Percentiles rank a stretch among this genome's conserved stretches.
Conservation (phyloP, 2,113 vertebrate genomes). For the Prochilodus magdalenae region DNA sequence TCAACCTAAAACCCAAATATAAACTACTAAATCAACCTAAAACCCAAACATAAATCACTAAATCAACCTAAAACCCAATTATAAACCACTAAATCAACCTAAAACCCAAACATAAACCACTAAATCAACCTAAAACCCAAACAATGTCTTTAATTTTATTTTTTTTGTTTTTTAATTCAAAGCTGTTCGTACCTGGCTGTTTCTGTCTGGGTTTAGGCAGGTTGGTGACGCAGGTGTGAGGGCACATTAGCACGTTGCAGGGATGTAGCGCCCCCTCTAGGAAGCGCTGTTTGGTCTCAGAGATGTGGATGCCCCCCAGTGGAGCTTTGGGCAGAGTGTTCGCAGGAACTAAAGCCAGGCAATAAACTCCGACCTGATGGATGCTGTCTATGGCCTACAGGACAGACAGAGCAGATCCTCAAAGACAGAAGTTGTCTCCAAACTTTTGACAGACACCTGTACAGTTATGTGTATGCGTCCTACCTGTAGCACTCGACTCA, state of each 20-base stretch:
- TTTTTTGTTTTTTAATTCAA: too few species aligned
- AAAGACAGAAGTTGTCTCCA: background rate
- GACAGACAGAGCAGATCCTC: background rate
- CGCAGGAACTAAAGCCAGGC: conserved; percentile 94
- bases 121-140: too few species aligned
- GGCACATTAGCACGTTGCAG: conserved; percentile 95
- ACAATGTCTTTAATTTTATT: too few species aligned
- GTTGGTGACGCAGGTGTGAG: conserved; percentile 96
- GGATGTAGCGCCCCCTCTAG: conserved; percentile 92
- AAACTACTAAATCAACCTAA: too few species aligned
- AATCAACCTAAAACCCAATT: too few species aligned
- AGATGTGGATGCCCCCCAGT: conserved; percentile 93
- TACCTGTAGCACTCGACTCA: conserved; percentile 97
- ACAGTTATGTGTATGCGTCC: conserved; percentile 17
- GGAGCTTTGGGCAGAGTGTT: conserved; percentile 96
- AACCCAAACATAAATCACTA: too few species aligned
- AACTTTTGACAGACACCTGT: too few species aligned
- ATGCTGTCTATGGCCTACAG: conserved; percentile 94
- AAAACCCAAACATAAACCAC: background rate
- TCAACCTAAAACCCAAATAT: too few species aligned
- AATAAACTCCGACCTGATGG: conserved; percentile 96
- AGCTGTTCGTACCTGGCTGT: conserved; percentile 84
- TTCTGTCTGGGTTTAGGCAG: conserved; percentile 95
- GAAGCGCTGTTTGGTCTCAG: conserved; percentile 95
- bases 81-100: too few species aligned